Evolutionary conservation across 2,888 invertebrate genomes (phyloP), one percentile per base, ranked within the genome.

Genomic region (Crossocerus cetratus): DNA sequence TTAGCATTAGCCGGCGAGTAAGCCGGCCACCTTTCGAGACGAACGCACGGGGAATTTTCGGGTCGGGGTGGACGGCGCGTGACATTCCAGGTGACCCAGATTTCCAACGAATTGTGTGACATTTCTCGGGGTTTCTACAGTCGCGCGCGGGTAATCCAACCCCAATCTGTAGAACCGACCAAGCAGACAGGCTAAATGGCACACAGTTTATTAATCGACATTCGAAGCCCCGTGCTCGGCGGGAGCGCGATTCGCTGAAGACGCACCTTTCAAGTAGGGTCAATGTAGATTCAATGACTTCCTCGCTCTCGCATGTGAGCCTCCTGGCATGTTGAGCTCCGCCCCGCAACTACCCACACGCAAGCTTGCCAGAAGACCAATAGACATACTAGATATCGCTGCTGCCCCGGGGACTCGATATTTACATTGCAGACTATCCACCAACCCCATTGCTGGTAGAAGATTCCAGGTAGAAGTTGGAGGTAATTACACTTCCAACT

Each of bases 61-160:
- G 74, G 70, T 67, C 71, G 71, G 53, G 57, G 65, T 16, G 5
- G 74, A 78, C 65, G 72, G 65, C 65, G 57, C 64, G 67, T 55
- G 69, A 60, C 55, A 61, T 70, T 69, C 61, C 61, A 62, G 22
- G 23, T 63, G 82, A 82, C 82, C 82, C 65, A 82, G 60, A 81
- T 82, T 75, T 68, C 64, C 55, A 56, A 72, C 56, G 64, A 77
- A 81, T 73, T 82, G 73, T 72, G 66, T 55, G 69, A 32, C 69
- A 66, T 73, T 73, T 75, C 68, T 69, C 77, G 66, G 84, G 84
- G 81, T 86, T 85, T 85, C 82, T 78, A 81, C 76, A 80, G 79
- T 77, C 83, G 81, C 81, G 75, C 75, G 70, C 83, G n/a, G n/a
- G 78, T 86, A 86, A 87, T 87, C 84, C 84, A 83, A 77, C 80